These are phyloP conservation scores for Parnassius smintheus DNA, from an alignment of 2,888 invertebrate species.

Conservation along the genomic window DNA sequence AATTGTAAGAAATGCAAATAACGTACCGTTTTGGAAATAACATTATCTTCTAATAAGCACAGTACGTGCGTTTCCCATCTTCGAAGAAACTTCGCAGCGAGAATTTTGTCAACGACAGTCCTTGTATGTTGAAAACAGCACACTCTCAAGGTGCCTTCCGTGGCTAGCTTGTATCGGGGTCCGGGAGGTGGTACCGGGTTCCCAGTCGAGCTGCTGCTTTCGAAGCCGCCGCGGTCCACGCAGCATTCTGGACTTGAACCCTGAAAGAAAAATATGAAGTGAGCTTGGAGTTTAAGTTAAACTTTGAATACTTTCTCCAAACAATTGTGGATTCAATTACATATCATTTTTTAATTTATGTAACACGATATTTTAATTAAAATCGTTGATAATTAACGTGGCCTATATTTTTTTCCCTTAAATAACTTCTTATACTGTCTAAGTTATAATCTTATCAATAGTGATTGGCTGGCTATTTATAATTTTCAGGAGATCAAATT, in stretches of 20 bases:
- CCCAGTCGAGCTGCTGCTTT: conserved; percentile 56
- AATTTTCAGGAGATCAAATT: no score
- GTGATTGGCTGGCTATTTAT: no score
- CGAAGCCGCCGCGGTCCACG: conserved; percentile 65
- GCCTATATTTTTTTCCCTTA: no score
- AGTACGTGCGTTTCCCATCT: conserved; percentile 90
- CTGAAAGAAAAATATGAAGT: conserved; percentile 45
- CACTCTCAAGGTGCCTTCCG: conserved; percentile 87
- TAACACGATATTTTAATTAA: no score
- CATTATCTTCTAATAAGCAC: conserved; percentile 84
- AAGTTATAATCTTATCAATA: no score
- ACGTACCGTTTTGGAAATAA: conserved; percentile 88
- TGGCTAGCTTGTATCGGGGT: conserved; percentile 85
- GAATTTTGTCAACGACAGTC: conserved; percentile 89
- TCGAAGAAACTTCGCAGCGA: conserved; percentile 88
- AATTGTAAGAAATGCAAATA: not conserved
- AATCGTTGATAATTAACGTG: no score
- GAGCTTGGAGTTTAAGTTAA: not conserved
- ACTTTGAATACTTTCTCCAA: no score
- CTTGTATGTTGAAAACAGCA: conserved; percentile 89
- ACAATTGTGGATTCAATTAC: no score
- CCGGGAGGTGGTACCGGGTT: conserved; percentile 73
- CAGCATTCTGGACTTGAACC: conserved; percentile 80
- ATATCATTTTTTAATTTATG: no score
- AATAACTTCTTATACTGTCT: no score